phyloP scores from a whole-genome alignment of 2,797 vertebrate species.

The Corythornis leucogaster region DNA sequence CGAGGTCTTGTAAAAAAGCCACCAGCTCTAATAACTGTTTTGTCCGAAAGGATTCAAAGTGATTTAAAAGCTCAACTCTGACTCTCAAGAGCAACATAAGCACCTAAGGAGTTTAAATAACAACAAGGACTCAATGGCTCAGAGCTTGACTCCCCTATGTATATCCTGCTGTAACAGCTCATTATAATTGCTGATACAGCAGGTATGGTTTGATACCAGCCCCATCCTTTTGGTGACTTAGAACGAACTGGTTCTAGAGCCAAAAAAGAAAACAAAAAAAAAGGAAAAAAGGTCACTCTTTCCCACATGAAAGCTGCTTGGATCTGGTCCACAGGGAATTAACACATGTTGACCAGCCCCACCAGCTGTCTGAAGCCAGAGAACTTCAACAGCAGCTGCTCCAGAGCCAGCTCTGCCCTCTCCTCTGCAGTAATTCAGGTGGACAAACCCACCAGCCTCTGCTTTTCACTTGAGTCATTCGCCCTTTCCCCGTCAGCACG shows the following conservation, averaged over 20 bases:
- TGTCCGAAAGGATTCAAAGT: conserved; percentile 35
- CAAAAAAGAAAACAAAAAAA: no score
- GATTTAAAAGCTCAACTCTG: conserved; percentile 50
- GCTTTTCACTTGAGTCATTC: not conserved
- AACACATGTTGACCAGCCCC: not conserved
- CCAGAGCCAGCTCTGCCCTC: not conserved
- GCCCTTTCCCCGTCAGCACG: not conserved
- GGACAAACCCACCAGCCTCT: not conserved
- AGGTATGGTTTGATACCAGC: not conserved
- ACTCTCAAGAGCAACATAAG: conserved; percentile 40
- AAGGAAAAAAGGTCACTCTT: not conserved
- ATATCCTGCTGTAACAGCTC: not conserved
- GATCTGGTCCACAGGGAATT: conserved; percentile 12
- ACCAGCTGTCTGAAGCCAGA: not conserved
- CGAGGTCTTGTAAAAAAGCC: conserved; percentile 4
- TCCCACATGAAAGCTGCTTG: not conserved
- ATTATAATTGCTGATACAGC: conserved; percentile 5
- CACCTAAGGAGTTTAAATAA: conserved; percentile 50
- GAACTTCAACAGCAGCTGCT: not conserved
- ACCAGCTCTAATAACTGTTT: conserved; percentile 28
- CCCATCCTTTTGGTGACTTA: not conserved
- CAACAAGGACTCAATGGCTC: not conserved
- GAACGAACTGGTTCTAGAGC: not conserved
- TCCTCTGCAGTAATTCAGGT: not conserved
- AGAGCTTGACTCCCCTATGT: not conserved